Conservation (phyloP, 2,888 invertebrate species). For the Acrocyrtus sp. region DNA sequence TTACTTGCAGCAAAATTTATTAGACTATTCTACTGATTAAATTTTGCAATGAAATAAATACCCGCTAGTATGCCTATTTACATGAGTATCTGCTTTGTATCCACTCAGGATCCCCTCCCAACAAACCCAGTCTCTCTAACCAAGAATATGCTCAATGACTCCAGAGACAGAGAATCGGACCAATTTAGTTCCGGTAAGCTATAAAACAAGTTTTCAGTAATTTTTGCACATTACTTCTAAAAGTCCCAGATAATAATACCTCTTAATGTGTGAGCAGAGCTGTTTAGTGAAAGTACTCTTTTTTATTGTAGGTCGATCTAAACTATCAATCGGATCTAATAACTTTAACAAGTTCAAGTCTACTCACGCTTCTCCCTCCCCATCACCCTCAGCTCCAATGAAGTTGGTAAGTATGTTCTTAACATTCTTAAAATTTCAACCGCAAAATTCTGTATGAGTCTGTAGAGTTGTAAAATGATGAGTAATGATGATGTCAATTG, state of each 20-base stretch:
- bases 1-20: too few relatives aligned
- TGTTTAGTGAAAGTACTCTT: background rate
- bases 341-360: constrained; percentile 63
- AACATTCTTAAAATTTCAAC: background rate
- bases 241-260: background rate
- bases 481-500: too few relatives aligned
- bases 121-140: constrained; percentile 54
- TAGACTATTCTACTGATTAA: too few relatives aligned
- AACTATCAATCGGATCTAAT: constrained; percentile 63
- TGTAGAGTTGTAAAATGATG: background rate
- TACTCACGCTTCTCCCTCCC: constrained; percentile 63
- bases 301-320: constrained; percentile 60
- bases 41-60: too few relatives aligned
- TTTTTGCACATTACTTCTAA: too few relatives aligned
- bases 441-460: background rate
- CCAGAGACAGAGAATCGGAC: constrained; percentile 60
- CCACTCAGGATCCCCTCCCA: constrained; percentile 61
- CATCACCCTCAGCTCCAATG: constrained; percentile 62
- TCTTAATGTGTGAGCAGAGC: background rate
- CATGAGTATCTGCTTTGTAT: too few relatives aligned
- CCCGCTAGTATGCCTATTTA: too few relatives aligned
- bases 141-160: constrained; percentile 57
- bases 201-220: too few relatives aligned
- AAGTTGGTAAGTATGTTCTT: constrained; percentile 63
- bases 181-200: constrained; percentile 63